phyloP scores from a whole-genome alignment of 2,113 vertebrate species.

The Muntiacus muntjak region DNA sequence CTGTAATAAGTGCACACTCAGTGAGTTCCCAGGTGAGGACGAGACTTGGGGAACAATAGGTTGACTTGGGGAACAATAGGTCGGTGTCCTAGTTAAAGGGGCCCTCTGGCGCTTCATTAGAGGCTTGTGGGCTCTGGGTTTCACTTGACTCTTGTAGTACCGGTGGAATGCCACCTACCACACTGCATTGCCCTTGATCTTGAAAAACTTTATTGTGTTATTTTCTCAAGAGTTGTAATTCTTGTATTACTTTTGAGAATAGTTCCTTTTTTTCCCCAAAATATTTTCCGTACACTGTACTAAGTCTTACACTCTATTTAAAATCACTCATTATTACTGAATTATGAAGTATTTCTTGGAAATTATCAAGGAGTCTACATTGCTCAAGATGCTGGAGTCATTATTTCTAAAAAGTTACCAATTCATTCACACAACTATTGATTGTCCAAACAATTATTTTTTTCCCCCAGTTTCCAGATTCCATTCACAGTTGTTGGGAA shows the following conservation, averaged over 20 bases:
- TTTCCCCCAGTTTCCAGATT: background rate
- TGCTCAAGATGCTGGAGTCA: background rate
- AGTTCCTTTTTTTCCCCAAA: background rate
- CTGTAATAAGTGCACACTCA: background rate
- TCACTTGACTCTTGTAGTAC: background rate
- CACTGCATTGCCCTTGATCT: background rate
- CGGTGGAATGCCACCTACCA: background rate
- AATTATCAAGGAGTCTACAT: background rate
- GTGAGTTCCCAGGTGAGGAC: background rate
- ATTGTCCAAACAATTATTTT: background rate
- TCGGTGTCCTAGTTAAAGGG: background rate
- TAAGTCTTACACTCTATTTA: background rate
- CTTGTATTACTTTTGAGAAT: background rate
- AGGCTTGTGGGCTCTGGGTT: background rate
- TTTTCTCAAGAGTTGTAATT: background rate
- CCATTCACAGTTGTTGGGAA: background rate
- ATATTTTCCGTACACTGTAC: background rate
- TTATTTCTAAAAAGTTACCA: slow-evolving; percentile 23
- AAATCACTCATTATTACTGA: background rate
- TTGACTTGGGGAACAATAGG: background rate
- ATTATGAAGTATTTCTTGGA: background rate
- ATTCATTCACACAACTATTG: background rate
- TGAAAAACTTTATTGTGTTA: background rate
- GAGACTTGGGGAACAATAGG: background rate
- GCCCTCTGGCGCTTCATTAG: background rate